Base-by-base conservation (phyloP, 2,113 vertebrate species). In the Trichomycterus rosablanca region DNA sequence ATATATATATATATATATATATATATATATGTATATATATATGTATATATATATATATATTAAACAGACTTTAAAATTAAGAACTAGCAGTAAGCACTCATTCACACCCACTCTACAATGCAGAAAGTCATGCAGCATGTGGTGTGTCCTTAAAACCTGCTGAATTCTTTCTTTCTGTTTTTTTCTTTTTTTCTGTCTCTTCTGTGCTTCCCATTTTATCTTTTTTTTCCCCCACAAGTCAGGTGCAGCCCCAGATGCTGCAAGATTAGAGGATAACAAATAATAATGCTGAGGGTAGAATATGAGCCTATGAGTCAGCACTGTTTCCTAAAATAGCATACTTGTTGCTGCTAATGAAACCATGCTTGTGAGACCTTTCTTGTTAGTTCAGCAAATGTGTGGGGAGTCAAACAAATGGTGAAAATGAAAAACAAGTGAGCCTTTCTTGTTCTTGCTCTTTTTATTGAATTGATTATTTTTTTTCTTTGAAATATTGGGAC, bases 181-280 rank as follows among this genome's bases (percentile, higher is more conserved):
- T n/a, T n/a, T n/a, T n/a, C n/a, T n/a, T n/a, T n/a, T n/a, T n/a
- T n/a, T n/a, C n/a, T n/a, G n/a, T n/a, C n/a, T n/a, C n/a, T n/a
- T n/a, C n/a, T n/a, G n/a, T n/a, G n/a, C n/a, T n/a, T n/a, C n/a
- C n/a, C n/a, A n/a, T n/a, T 39, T 39, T 14, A 3, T 14, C 35
- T 39, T 12, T 39, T 7, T 3, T 39, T 7, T 26, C n/a, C 22
- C 5, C 11, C 4, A n/a, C 7, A 8, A 24, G 26, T 19, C 50
- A 71, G 49, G 56, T 66, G 42, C 26, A 60, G 12, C 42, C 54
- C 57, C 56, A 66, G 50, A 61, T 71, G 63, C 66, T 71, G 51
- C 26, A 44, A 46, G 49, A 56, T 58, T 46, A 49, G n/a, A 42
- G 8, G 20, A 40, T 65, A 37, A 54, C 40, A 66, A 57, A 52